Evolutionary conservation across 2,888 invertebrate species (phyloP).

Genomic region (Auanema sp.): DNA sequence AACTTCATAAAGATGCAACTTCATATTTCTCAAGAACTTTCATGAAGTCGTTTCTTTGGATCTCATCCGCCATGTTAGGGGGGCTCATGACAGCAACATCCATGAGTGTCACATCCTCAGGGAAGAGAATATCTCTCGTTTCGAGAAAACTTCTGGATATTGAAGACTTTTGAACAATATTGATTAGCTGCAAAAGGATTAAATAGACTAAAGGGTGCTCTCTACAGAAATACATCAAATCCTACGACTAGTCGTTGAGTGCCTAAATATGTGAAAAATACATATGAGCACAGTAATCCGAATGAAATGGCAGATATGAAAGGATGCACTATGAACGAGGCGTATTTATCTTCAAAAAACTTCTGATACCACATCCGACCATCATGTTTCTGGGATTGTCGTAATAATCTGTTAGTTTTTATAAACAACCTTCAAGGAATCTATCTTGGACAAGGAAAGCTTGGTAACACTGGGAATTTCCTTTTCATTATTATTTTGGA

Average conservation of each 20-base stretch:
- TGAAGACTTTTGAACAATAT: constrained; percentile 49
- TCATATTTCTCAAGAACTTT: constrained; percentile 40
- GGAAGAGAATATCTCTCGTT: constrained; percentile 34
- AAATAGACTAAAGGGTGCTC: too few relatives aligned
- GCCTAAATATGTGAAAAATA: constrained; percentile 34
- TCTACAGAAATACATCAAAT: constrained; percentile 45
- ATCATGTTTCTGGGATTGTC: constrained; percentile 14
- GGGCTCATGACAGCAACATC: constrained; percentile 53
- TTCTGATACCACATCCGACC: constrained; percentile 51
- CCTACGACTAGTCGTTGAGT: constrained; percentile 45
- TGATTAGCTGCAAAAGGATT: constrained; percentile 51
- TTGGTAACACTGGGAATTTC: neutral
- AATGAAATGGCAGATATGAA: constrained; percentile 26
- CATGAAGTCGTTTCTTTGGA: constrained; percentile 36
- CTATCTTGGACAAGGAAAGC: too few relatives aligned
- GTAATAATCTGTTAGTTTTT: too few relatives aligned
- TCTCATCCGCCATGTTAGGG: constrained; percentile 39
- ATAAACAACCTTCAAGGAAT: too few relatives aligned
- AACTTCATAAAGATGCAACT: constrained; percentile 4
- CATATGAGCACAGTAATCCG: constrained; percentile 36
- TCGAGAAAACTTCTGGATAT: constrained; percentile 47
- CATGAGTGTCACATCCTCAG: constrained; percentile 37
- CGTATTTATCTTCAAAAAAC: constrained; percentile 52
- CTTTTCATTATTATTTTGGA: constrained; percentile 1
- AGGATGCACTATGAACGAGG: constrained; percentile 39